Evolutionary conservation across 2,888 invertebrate species (phyloP), one percentile per base, ranked within the genome.

Genomic region (Apantesis nais): DNA sequence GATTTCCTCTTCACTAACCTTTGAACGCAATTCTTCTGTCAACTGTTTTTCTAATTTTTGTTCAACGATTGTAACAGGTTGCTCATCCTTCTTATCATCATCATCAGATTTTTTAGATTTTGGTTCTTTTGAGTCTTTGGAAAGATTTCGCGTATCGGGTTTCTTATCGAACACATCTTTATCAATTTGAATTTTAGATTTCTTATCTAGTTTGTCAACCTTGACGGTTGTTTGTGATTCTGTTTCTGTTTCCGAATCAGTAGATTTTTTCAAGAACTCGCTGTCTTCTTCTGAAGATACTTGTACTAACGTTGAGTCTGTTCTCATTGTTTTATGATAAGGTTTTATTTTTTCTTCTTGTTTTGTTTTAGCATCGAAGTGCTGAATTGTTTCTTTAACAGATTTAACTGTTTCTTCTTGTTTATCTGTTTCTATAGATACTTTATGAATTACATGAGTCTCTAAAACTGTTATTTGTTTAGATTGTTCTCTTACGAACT

Each of bases 161-260:
- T 85, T 88, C 34, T 83, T 86, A 34, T 87, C 88, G 78, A 87
- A 85, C 7, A 84, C 74, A 61, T 85, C 85, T 78, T 85, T 87
- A 22, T 89, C 88, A 22, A 85, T 68, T 81, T 87, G 87, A 3
- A 84, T 81, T 82, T 88, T 90, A 22, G 81, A 71, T 79, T 88
- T 90, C 75, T 88, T 86, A 66, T 89, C 90, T 67, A 86, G 73
- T 80, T 90, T 94, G 69, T 94, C 94, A 70, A 89, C 86, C 85
- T 93, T 95, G 0, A 95, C 86, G 16, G 95, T 95, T 2, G 93
- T 94, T 78, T 95, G 95, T 1, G 95, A 95, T 83, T 95, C 95
- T n/a, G 95, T 95, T 82, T 95, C 95, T 37, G 95, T 95, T 84
- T 95, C 95, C 0, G 95, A 95, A 76, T 95, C 95, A 2, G 95